Conservation (phyloP, 2,797 vertebrate genomes). For the Benthosema pterotum region DNA sequence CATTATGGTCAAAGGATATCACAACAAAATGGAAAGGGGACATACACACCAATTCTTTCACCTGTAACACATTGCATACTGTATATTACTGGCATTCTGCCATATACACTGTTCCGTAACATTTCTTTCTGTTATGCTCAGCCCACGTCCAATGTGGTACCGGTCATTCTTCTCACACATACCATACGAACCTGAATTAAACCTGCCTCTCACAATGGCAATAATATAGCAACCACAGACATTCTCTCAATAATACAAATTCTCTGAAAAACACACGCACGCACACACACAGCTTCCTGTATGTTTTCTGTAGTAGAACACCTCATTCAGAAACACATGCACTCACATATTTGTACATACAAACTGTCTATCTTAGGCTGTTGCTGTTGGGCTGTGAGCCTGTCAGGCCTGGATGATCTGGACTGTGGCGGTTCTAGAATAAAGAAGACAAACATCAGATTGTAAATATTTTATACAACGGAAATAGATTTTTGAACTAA, state of each 20-base stretch:
- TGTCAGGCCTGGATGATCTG: slow-evolving; percentile 90
- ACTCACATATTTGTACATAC: slow-evolving; percentile 33
- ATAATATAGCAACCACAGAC: background rate
- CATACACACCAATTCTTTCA: slow-evolving; percentile 48
- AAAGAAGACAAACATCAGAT: slow-evolving; percentile 1
- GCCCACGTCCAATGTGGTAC: slow-evolving; percentile 32
- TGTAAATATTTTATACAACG: background rate
- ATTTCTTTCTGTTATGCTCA: slow-evolving; percentile 12
- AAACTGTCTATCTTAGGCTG: slow-evolving; percentile 87
- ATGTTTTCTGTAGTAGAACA: background rate
- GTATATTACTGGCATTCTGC: slow-evolving; percentile 26
- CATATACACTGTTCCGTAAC: slow-evolving; percentile 58
- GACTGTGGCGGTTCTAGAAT: slow-evolving; percentile 92
- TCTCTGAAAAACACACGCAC: slow-evolving; percentile 10
- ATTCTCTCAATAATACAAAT: background rate
- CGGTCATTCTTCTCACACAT: slow-evolving; percentile 20
- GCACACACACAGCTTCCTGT: slow-evolving; percentile 33
- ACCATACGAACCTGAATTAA: slow-evolving; percentile 28
- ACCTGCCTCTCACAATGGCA: slow-evolving; percentile 19
- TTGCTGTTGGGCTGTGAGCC: slow-evolving; percentile 95
- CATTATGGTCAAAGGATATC: slow-evolving; percentile 64
- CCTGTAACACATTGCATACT: slow-evolving; percentile 36
- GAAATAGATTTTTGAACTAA: background rate
- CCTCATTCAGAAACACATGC: slow-evolving; percentile 48
- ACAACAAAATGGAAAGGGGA: slow-evolving; percentile 60